A percentile compares a stretch with the other conserved stretches of the same genome.
These are phyloP conservation scores for Bimastos eiseni DNA, from an alignment of 2,888 invertebrate species.

Conservation along the genomic window DNA sequence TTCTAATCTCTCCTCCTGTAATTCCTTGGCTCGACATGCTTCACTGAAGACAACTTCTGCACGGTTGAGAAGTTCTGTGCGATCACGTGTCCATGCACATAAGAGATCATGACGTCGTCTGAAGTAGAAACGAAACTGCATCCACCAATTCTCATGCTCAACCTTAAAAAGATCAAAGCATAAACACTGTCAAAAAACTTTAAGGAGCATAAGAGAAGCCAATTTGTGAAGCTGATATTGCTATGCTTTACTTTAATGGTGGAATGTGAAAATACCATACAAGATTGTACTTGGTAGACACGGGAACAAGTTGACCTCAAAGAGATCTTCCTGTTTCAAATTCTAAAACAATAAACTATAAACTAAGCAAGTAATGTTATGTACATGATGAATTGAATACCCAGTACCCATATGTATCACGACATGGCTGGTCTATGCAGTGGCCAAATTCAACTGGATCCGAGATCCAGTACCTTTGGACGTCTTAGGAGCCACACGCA, in stretches of 20 bases:
- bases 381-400: no score
- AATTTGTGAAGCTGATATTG: neutral
- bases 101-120: conserved; percentile 52
- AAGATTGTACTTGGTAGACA: neutral
- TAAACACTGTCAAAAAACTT: neutral
- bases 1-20: conserved; percentile 52
- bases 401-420: no score
- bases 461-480: no score
- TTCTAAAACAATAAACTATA: neutral
- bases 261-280: no score
- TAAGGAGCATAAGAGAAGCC: neutral
- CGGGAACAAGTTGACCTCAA: neutral
- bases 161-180: conserved; percentile 46
- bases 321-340: neutral
- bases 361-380: neutral
- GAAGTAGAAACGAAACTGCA: conserved; percentile 52
- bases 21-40: conserved; percentile 49
- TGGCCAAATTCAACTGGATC: no score
- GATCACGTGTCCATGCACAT: conserved; percentile 55
- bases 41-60: conserved; percentile 52
- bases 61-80: conserved; percentile 54
- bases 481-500: neutral
- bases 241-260: neutral
- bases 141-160: conserved; percentile 59
- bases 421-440: no score